These are phyloP conservation scores for Calycopis cecrops DNA, from an alignment of 1,140 invertebrate species.

Conservation along the genomic window DNA sequence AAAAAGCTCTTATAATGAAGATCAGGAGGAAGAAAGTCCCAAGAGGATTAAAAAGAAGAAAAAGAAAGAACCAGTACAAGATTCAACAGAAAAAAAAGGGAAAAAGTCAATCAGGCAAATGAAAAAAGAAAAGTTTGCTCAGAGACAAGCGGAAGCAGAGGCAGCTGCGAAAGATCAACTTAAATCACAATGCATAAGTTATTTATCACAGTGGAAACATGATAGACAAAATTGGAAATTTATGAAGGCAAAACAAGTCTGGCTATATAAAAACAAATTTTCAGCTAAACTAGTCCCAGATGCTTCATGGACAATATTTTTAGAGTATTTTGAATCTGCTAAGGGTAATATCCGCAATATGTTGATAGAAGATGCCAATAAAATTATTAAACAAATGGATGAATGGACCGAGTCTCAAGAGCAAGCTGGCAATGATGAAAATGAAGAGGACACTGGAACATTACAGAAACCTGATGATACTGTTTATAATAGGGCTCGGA, in stretches of 20 bases:
- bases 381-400: conserved; percentile 79
- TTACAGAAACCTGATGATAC: conserved; percentile 77
- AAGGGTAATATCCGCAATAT: conserved; percentile 79
- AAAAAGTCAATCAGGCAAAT: conserved; percentile 69
- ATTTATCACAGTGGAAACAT: conserved; percentile 82
- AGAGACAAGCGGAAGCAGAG: conserved; percentile 56
- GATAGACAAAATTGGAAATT: conserved; percentile 84
- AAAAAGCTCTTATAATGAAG: conserved; percentile 28
- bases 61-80: conserved; percentile 43
- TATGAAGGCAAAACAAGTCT: conserved; percentile 84
- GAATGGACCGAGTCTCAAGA: conserved; percentile 75
- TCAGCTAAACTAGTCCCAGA: conserved; percentile 76
- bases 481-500: conserved; percentile 74
- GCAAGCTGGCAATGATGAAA: conserved; percentile 66
- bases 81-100: conserved; percentile 45
- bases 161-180: conserved; percentile 57
- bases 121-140: conserved; percentile 63
- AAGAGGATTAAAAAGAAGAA: conserved; percentile 60
- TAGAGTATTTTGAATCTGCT: conserved; percentile 82
- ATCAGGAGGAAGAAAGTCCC: conserved; percentile 42
- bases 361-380: conserved; percentile 78
- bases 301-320: conserved; percentile 77
- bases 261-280: conserved; percentile 82
- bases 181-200: conserved; percentile 73
- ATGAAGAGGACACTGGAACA: conserved; percentile 38